Percentiles rank a stretch among this genome's conserved stretches.
These are phyloP conservation scores for Lophius piscatorius DNA, from an alignment of 2,113 vertebrate genomes.

Conservation along the genomic window DNA sequence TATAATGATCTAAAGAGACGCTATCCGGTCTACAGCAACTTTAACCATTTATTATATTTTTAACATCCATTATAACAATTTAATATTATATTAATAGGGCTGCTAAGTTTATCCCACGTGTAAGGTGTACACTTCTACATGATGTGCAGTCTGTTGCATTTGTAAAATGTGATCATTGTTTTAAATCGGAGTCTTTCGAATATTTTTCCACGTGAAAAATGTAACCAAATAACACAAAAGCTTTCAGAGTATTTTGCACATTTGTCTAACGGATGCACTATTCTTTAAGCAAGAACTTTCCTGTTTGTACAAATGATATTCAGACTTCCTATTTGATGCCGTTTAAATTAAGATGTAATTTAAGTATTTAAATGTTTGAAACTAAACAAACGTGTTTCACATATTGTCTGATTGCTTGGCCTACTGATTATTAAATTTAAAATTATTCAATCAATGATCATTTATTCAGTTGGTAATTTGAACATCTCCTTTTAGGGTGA, in stretches of 20 bases:
- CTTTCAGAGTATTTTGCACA: conserved; percentile 35
- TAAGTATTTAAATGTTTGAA: conserved; percentile 24
- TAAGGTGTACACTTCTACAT: neutral
- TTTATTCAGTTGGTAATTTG: neutral
- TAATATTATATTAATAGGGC: neutral
- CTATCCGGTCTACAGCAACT: neutral
- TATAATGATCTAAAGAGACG: neutral
- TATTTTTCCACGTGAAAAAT: neutral
- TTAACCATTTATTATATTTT: no score
- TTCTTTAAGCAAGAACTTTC: neutral
- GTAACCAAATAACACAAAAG: conserved; percentile 21
- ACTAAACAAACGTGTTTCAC: no score
- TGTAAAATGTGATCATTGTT: neutral
- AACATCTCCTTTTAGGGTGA: no score
- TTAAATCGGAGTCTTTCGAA: neutral
- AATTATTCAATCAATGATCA: neutral
- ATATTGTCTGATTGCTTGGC: no score
- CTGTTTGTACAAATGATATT: conserved; percentile 1
- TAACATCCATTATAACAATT: no score
- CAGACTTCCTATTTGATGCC: neutral
- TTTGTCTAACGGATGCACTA: neutral
- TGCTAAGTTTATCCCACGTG: neutral
- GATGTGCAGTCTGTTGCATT: neutral
- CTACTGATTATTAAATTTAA: neutral
- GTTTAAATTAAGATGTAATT: conserved; percentile 11